Evolutionary conservation across 2,888 invertebrate species (phyloP).

Genomic region (Abscondita cerata): DNA sequence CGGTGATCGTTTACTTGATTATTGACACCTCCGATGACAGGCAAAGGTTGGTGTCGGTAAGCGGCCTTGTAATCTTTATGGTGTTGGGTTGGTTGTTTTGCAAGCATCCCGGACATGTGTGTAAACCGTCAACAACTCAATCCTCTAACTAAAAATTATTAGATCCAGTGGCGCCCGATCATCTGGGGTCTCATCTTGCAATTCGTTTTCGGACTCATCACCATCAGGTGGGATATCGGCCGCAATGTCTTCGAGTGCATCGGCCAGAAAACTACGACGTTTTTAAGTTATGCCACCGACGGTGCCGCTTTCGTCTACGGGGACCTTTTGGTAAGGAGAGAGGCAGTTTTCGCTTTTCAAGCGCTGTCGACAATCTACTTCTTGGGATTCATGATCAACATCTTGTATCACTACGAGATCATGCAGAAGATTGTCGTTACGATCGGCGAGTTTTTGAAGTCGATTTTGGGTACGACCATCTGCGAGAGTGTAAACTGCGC

Average conservation of each 20-base stretch:
- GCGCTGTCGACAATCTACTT: constrained; percentile 91
- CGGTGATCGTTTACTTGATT: constrained; percentile 66
- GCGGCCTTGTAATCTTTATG: constrained; percentile 71
- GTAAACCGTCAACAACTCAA: no score
- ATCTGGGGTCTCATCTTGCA: constrained; percentile 82
- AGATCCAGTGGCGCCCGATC: constrained; percentile 83
- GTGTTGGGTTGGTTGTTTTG: constrained; percentile 70
- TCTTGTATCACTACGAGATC: constrained; percentile 86
- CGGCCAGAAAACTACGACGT: constrained; percentile 71
- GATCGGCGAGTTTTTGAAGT: constrained; percentile 79
- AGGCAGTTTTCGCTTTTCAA: constrained; percentile 85
- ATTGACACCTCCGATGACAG: constrained; percentile 67
- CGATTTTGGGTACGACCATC: constrained; percentile 83
- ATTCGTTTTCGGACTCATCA: constrained; percentile 82
- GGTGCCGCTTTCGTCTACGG: constrained; percentile 91
- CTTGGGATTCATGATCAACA: constrained; percentile 89
- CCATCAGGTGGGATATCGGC: constrained; percentile 85
- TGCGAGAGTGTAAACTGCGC: constrained; percentile 94
- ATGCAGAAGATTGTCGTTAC: constrained; percentile 87
- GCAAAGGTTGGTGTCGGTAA: constrained; percentile 71
- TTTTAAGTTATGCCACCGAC: constrained; percentile 78
- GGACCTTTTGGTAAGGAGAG: constrained; percentile 63
- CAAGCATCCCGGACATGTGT: constrained; percentile 63
- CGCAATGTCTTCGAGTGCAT: constrained; percentile 71
- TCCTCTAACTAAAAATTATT: no score